Percentiles rank a stretch among this genome's conserved stretches.
These are phyloP conservation scores for Lycia hirtaria DNA, from an alignment of 2,888 invertebrate genomes.

Conservation along the genomic window DNA sequence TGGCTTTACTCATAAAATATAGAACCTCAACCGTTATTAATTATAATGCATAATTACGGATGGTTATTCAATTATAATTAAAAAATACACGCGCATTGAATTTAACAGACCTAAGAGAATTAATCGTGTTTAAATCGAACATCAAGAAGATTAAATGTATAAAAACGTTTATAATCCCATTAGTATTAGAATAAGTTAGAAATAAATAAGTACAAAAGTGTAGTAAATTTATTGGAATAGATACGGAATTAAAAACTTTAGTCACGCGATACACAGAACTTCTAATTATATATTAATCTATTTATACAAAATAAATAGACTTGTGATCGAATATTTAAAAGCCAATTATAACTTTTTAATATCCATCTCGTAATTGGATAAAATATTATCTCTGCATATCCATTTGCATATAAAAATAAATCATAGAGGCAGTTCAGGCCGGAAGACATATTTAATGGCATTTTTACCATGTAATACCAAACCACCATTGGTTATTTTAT, in stretches of 20 bases:
- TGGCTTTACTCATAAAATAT: neutral
- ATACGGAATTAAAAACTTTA: constrained; percentile 30
- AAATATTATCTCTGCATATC: neutral
- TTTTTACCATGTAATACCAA: neutral
- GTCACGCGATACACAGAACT: constrained; percentile 49
- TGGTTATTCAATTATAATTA: constrained; percentile 9
- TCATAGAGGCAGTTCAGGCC: neutral
- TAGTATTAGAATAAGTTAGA: constrained; percentile 4
- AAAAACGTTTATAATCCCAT: constrained; percentile 7
- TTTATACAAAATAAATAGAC: constrained; percentile 1
- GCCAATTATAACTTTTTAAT: constrained; percentile 6
- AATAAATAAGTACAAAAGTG: constrained; percentile 33
- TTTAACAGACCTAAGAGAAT: constrained; percentile 8
- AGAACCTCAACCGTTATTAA: neutral
- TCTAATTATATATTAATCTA: constrained; percentile 42
- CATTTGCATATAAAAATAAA: neutral
- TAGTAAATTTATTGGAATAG: constrained; percentile 26
- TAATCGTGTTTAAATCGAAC: constrained; percentile 4
- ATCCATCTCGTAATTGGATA: neutral
- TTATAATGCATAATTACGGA: constrained; percentile 3
- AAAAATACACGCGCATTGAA: constrained; percentile 1
- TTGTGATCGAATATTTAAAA: constrained; percentile 34
- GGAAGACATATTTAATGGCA: neutral
- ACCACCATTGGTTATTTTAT: too few species aligned
- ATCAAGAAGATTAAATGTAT: constrained; percentile 13